phyloP scores from a whole-genome alignment of 2,888 invertebrate genomes.

The Metallyticus violacea region DNA sequence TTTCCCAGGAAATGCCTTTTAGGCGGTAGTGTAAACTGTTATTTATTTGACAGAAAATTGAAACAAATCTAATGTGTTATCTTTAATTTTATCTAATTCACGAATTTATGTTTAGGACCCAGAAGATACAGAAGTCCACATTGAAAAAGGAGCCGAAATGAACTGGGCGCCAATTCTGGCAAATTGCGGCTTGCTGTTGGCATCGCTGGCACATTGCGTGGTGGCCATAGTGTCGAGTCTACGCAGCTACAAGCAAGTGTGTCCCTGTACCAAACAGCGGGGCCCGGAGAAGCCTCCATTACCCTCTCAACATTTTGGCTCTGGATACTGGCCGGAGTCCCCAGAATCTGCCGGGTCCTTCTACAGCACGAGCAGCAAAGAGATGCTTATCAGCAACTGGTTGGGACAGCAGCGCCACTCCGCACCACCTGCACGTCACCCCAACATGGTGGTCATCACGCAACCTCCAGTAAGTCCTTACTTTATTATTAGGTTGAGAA shows the following conservation, averaged over 20 bases:
- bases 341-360: conserved; percentile 13
- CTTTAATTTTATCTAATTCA: no score
- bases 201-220: conserved; percentile 57
- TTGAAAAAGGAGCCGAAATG: neutral
- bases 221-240: conserved; percentile 44
- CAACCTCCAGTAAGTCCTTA: conserved; percentile 19
- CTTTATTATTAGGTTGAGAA: no score
- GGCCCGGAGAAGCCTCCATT: neutral
- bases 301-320: neutral
- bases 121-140: neutral
- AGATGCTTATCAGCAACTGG: conserved; percentile 32
- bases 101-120: neutral
- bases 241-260: conserved; percentile 37
- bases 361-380: conserved; percentile 30
- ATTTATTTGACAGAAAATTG: no score
- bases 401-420: conserved; percentile 23
- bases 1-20: no score
- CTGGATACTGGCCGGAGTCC: neutral
- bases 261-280: conserved; percentile 28
- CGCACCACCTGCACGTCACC: neutral
- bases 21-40: no score
- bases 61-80: no score
- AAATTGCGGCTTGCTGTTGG: conserved; percentile 60
- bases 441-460: conserved; percentile 14
- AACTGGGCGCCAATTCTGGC: conserved; percentile 59